Conservation (phyloP, 2,113 vertebrate genomes). For the Elachura formosa region DNA sequence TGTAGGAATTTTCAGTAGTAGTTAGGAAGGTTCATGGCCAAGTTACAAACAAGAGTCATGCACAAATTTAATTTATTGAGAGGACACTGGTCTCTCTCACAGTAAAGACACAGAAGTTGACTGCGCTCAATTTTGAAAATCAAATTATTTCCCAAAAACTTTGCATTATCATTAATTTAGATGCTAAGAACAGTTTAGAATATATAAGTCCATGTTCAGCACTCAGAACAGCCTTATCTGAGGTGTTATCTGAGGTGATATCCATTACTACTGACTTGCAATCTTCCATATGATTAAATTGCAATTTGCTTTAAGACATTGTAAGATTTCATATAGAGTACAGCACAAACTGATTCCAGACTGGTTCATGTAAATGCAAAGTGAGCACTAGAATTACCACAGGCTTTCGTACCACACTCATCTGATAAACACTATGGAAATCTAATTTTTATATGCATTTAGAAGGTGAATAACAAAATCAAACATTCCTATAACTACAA, state of each 20-base stretch:
- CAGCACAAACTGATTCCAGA: background rate
- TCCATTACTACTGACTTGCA: background rate
- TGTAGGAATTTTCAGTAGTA: background rate
- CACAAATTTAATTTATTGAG: background rate
- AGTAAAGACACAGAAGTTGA: background rate
- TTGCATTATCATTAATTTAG: background rate
- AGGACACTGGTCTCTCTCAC: background rate
- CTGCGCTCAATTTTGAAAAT: background rate
- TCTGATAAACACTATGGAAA: background rate
- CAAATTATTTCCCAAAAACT: background rate
- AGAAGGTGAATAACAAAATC: background rate
- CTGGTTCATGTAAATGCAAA: background rate
- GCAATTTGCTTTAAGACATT: background rate
- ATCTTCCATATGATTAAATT: background rate
- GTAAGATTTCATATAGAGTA: background rate
- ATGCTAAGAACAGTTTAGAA: background rate
- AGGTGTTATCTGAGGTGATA: background rate
- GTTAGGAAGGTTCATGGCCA: background rate
- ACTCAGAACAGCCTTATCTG: background rate
- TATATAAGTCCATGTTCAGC: background rate
- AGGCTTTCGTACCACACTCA: background rate
- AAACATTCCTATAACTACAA: background rate
- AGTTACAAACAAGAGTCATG: background rate
- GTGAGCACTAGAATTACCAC: background rate
- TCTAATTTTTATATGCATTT: background rate